Percentiles rank a stretch among this genome's conserved stretches.
These are phyloP conservation scores for Trachelus tabidus DNA, from an alignment of 2,888 invertebrate genomes.

Conservation along the genomic window DNA sequence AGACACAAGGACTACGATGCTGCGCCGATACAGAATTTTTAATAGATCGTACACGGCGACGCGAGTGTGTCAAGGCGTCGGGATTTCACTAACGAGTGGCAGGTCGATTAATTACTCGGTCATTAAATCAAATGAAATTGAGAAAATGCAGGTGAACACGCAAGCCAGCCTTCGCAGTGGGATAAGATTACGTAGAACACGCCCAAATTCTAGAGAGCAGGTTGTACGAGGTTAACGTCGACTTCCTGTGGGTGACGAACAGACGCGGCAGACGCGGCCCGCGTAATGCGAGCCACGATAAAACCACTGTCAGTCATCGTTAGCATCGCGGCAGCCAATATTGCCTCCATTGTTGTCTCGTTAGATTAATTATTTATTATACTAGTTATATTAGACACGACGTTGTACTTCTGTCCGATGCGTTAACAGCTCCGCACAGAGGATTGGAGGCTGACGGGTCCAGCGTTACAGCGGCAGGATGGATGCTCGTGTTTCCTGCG, in stretches of 20 bases:
- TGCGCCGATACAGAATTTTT: no score
- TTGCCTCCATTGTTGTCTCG: constrained; percentile 46
- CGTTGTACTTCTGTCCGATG: neutral
- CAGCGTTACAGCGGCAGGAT: neutral
- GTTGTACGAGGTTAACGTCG: constrained; percentile 2
- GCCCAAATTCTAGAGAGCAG: neutral
- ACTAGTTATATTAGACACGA: constrained; percentile 28
- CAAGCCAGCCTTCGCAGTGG: neutral
- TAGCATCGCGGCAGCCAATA: constrained; percentile 42
- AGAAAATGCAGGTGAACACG: neutral
- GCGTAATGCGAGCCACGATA: constrained; percentile 32
- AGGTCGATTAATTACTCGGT: constrained; percentile 16
- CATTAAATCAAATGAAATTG: constrained; percentile 19
- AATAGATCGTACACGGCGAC: no score
- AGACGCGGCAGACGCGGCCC: neutral
- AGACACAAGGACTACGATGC: no score
- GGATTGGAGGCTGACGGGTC: no score
- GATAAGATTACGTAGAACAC: neutral
- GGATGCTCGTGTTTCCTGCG: constrained; percentile 21
- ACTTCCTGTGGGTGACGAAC: constrained; percentile 20
- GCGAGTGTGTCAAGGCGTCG: neutral
- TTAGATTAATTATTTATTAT: constrained; percentile 53
- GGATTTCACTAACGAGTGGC: neutral
- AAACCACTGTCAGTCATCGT: constrained; percentile 52
- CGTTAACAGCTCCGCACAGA: neutral